Percentiles rank a stretch among this genome's conserved stretches.
phyloP scores from a whole-genome alignment of 2,797 vertebrate genomes.

The Ceryle rudis region DNA sequence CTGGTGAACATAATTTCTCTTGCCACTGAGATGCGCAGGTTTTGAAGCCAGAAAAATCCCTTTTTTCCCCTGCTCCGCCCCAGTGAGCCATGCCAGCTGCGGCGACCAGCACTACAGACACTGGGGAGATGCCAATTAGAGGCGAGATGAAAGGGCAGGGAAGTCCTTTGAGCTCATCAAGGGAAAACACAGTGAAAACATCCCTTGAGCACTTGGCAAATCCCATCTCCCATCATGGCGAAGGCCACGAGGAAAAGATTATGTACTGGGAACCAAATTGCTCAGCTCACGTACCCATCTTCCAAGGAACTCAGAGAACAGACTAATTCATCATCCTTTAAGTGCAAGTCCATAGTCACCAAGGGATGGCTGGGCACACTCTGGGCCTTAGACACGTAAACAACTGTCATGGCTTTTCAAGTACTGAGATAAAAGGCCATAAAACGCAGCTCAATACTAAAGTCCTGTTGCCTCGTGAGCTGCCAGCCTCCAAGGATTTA shows the following conservation, averaged over 20 bases:
- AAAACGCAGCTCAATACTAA: not conserved
- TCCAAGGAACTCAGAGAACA: not conserved
- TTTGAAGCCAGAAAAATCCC: not conserved
- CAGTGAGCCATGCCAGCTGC: not conserved
- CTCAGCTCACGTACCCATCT: not conserved
- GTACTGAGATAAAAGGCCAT: not conserved
- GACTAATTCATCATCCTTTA: not conserved
- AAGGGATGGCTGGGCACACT: not conserved
- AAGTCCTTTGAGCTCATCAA: not conserved
- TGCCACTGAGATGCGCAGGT: rapidly evolving
- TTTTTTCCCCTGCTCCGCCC: not conserved
- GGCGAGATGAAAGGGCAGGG: not conserved
- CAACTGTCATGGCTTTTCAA: not conserved
- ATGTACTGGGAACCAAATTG: rapidly evolving
- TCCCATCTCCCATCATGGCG: not conserved
- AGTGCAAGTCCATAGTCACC: not conserved
- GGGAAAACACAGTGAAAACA: not conserved
- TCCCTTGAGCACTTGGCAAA: not conserved
- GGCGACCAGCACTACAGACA: rapidly evolving
- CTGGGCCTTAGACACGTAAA: not conserved
- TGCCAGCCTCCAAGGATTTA: not conserved
- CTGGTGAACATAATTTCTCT: rapidly evolving
- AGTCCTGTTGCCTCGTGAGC: not conserved
- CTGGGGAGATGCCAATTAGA: rapidly evolving
- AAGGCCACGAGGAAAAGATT: not conserved